Conservation (phyloP, 2,888 invertebrate genomes). For the Cheilosia impressa region DNA sequence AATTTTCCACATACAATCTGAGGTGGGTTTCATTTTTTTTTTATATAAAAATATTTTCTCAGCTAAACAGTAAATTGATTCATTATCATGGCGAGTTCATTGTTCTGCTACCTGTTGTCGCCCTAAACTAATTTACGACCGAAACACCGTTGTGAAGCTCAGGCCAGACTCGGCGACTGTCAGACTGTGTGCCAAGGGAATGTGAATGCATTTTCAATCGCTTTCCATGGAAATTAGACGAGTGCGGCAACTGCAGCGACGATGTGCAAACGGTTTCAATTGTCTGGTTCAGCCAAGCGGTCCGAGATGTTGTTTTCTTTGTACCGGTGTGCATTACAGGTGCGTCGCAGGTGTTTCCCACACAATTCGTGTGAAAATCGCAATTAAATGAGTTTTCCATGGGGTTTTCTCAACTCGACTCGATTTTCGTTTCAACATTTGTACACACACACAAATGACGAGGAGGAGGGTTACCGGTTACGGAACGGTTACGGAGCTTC, state of each 20-base stretch:
- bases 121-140: slow-evolving; percentile 71
- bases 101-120: slow-evolving; percentile 67
- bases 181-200: slow-evolving; percentile 16
- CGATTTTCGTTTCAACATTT: slow-evolving; percentile 55
- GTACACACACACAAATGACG: background rate
- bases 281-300: slow-evolving; percentile 68
- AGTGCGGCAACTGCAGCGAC: slow-evolving; percentile 17
- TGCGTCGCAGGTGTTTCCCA: slow-evolving; percentile 83
- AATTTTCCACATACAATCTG: slow-evolving; percentile 55
- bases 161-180: background rate
- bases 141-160: background rate
- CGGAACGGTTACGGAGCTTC: background rate
- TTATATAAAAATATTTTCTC: slow-evolving; percentile 43
- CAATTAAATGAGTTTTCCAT: slow-evolving; percentile 81
- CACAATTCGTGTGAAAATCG: slow-evolving; percentile 81
- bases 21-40: slow-evolving; percentile 24
- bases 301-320: slow-evolving; percentile 35
- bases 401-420: slow-evolving; percentile 68
- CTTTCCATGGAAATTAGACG: slow-evolving; percentile 66
- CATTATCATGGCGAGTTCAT: slow-evolving; percentile 72
- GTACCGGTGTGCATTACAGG: slow-evolving; percentile 80
- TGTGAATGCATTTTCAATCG: slow-evolving; percentile 63
- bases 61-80: slow-evolving; percentile 63
- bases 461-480: slow-evolving; percentile 1
- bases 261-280: slow-evolving; percentile 69